phyloP scores from a whole-genome alignment of 2,113 vertebrate species.

The Charadrius vociferus region DNA sequence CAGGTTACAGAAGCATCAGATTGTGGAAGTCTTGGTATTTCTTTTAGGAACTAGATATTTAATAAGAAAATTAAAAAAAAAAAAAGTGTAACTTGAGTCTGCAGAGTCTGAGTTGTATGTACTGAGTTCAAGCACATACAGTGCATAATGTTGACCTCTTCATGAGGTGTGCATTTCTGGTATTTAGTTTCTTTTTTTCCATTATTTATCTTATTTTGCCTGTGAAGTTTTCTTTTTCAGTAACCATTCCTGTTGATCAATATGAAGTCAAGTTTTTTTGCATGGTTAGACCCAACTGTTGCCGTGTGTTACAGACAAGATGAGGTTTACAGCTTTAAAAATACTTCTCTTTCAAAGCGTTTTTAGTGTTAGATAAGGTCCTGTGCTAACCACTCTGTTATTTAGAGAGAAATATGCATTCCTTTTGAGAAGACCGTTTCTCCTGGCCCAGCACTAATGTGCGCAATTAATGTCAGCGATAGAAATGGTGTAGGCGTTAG shows the following conservation, averaged over 20 bases:
- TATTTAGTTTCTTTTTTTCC: neutral
- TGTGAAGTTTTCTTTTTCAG: neutral
- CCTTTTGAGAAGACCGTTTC: neutral
- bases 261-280: neutral
- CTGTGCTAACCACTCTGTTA: neutral
- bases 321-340: neutral
- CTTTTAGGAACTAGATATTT: neutral
- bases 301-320: neutral
- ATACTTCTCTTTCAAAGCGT: neutral
- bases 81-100: neutral
- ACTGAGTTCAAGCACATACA: neutral
- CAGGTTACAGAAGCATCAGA: neutral
- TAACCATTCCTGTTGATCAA: neutral
- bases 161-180: neutral
- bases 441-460: neutral
- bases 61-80: neutral
- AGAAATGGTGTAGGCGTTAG: neutral
- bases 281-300: neutral
- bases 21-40: neutral
- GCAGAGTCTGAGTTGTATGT: neutral
- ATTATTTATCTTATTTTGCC: neutral
- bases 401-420: neutral
- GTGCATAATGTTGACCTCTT: neutral
- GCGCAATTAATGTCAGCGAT: rapidly evolving
- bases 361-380: neutral